Conservation (phyloP, 2,888 invertebrate species). For the Ormyrus thymus region DNA sequence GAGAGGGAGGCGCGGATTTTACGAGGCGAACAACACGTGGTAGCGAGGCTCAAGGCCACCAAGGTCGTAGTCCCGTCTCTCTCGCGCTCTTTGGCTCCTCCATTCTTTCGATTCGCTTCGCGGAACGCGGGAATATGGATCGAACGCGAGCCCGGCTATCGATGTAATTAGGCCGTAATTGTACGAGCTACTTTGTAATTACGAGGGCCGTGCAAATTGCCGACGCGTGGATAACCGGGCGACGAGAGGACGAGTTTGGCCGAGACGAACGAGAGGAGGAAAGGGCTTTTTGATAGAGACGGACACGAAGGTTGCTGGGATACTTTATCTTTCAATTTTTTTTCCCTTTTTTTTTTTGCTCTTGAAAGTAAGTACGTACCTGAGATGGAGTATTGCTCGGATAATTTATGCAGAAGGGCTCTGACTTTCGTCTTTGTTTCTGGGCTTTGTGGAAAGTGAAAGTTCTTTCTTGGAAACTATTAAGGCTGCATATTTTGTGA, state of each 20-base stretch:
- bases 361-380: background rate
- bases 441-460: no score
- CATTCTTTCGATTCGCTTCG: background rate
- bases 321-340: background rate
- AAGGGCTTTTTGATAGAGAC: no score
- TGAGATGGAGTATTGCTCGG: no score
- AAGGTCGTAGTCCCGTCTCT: conserved; percentile 59
- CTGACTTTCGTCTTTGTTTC: no score
- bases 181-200: background rate
- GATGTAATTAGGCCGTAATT: conserved; percentile 1
- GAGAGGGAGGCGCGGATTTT: background rate
- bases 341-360: background rate
- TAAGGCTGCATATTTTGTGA: no score
- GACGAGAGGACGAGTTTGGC: conserved; percentile 1
- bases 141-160: conserved; percentile 1
- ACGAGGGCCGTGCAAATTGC: background rate
- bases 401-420: no score
- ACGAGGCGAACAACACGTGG: conserved; percentile 27
- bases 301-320: background rate
- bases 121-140: background rate
- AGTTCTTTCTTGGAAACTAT: no score
- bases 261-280: background rate
- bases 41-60: conserved; percentile 59
- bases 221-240: background rate
- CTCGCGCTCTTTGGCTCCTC: background rate